phyloP scores from a whole-genome alignment of 1,140 invertebrate genomes.

The Drosophila nannoptera region DNA sequence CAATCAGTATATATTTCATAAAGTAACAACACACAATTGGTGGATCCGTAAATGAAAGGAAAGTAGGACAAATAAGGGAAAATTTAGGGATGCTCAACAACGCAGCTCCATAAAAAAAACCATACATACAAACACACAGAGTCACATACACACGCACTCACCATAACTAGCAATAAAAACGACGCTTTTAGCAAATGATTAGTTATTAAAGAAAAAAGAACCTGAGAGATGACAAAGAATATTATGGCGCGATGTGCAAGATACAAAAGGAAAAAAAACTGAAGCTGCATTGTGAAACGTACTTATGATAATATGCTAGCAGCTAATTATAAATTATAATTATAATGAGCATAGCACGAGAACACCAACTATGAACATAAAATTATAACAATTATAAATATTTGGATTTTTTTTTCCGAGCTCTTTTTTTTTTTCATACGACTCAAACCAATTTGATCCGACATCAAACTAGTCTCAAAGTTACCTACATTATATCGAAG shows the following conservation, averaged over 20 bases:
- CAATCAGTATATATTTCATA: slow-evolving; percentile 41
- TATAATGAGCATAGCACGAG: slow-evolving; percentile 27
- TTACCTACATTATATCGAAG: slow-evolving; percentile 24
- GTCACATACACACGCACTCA: slow-evolving; percentile 30
- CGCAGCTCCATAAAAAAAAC: slow-evolving; percentile 17
- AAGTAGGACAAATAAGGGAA: slow-evolving; percentile 2
- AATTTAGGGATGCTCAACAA: slow-evolving; percentile 17
- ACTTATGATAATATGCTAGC: slow-evolving; percentile 73
- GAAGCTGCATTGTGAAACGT: slow-evolving; percentile 71
- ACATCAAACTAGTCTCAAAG: slow-evolving; percentile 68
- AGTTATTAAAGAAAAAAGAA: slow-evolving; percentile 37
- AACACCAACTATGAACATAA: slow-evolving; percentile 28
- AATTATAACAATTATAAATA: not conserved
- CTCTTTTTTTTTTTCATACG: slow-evolving; percentile 6
- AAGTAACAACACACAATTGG: slow-evolving; percentile 7
- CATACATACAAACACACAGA: slow-evolving; percentile 28
- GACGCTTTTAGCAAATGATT: slow-evolving; percentile 58
- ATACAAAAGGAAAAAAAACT: slow-evolving; percentile 17
- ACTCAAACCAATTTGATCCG: slow-evolving; percentile 14
- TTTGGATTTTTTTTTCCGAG: no score
- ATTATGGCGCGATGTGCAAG: slow-evolving; percentile 16
- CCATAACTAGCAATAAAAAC: slow-evolving; percentile 43
- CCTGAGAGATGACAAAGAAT: slow-evolving; percentile 7
- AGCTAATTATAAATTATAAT: slow-evolving; percentile 44
- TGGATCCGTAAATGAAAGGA: slow-evolving; percentile 20